Percentiles rank a stretch among this genome's conserved stretches.
Conservation (phyloP, 1,140 invertebrate genomes). For the Diprion similis region DNA sequence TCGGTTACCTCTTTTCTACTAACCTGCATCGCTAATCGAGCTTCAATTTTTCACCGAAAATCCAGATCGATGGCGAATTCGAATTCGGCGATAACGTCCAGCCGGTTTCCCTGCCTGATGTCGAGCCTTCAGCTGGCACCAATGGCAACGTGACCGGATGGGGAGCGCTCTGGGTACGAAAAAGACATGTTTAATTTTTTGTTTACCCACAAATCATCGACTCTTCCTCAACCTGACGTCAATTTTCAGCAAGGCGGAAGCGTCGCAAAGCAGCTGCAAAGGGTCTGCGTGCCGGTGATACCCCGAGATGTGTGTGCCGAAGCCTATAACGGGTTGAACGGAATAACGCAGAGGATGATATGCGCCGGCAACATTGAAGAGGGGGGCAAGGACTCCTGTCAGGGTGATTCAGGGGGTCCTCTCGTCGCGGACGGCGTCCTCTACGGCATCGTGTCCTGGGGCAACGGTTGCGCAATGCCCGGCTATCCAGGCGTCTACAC, state of each 20-base stretch:
- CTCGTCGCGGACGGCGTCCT: conserved; percentile 38
- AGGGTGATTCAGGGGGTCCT: conserved; percentile 46
- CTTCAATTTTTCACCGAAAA: neutral
- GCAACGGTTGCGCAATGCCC: conserved; percentile 58
- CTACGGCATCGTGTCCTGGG: conserved; percentile 63
- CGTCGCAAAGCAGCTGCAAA: conserved; percentile 36
- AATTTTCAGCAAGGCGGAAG: conserved; percentile 22
- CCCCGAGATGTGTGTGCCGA: conserved; percentile 33
- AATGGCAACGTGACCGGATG: conserved; percentile 49
- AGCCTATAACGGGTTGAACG: conserved; percentile 31
- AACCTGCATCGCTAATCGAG: neutral
- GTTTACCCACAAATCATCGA: conserved; percentile 2
- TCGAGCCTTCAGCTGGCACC: conserved; percentile 30
- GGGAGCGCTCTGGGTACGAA: conserved; percentile 44
- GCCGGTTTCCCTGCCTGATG: conserved; percentile 39
- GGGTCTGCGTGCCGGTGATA: conserved; percentile 46
- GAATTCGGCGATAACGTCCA: conserved; percentile 28
- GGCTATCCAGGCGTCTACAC: conserved; percentile 65
- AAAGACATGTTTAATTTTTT: neutral
- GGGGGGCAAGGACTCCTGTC: conserved; percentile 53
- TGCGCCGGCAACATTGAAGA: conserved; percentile 50
- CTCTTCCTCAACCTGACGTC: neutral
- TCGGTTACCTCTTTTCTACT: neutral
- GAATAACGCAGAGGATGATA: conserved; percentile 50
- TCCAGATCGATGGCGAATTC: conserved; percentile 31